A percentile compares a stretch with the other conserved stretches of the same genome.
These are phyloP conservation scores for Saiga tatarica DNA, from an alignment of 2,113 vertebrate genomes.

Conservation along the genomic window DNA sequence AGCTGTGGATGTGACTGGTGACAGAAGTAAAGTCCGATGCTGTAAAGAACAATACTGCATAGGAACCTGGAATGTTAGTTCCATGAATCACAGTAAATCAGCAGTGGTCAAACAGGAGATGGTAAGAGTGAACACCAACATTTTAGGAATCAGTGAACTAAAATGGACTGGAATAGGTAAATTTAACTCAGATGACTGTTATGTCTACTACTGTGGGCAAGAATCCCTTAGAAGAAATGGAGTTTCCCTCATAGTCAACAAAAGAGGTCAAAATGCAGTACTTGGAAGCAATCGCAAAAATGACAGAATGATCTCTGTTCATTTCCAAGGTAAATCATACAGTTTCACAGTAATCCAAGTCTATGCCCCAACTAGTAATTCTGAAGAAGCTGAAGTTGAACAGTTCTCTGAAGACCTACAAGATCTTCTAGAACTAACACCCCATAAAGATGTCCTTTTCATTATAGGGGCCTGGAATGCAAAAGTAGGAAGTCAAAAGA, in stretches of 20 bases:
- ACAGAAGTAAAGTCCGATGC: background rate
- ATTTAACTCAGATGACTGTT: background rate
- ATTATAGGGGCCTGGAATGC: background rate
- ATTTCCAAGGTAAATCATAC: background rate
- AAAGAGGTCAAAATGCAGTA: background rate
- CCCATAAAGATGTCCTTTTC: background rate
- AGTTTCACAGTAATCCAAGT: background rate
- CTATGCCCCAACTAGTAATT: background rate
- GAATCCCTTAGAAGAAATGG: background rate
- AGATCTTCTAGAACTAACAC: background rate
- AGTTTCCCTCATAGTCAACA: background rate
- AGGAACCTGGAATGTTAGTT: background rate
- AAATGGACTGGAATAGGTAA: background rate
- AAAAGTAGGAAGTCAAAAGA: background rate
- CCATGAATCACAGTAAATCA: background rate
- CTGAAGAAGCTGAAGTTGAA: background rate
- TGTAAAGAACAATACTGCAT: background rate
- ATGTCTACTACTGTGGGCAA: background rate
- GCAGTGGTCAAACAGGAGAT: background rate
- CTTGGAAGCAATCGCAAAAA: background rate
- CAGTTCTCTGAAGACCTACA: background rate
- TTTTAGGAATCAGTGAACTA: background rate
- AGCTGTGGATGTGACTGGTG: background rate
- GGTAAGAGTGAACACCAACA: background rate
- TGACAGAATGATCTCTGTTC: background rate